Evolutionary conservation across 2,113 vertebrate species (phyloP), one percentile per base, ranked within the genome.

Genomic region (Chaenogobius annularis): DNA sequence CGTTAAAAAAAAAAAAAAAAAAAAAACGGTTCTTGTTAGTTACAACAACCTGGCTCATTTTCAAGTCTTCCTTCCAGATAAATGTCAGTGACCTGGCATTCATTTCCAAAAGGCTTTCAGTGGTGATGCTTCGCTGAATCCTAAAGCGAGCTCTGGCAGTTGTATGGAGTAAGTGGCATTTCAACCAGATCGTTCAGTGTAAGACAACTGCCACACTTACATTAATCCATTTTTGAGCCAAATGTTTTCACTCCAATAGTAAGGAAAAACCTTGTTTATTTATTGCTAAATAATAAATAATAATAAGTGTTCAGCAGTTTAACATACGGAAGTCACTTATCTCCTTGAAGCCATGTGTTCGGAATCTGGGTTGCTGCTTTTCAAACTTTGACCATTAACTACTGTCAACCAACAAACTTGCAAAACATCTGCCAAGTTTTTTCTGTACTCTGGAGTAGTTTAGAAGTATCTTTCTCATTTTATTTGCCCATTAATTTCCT

Each of bases 131-230:
- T 72, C 52, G 15, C 76, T 17, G 80, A 78, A 46, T 85, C 59
- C 65, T 13, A 58, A 72, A 78, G 74, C 52, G 59, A 52, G 54
- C 71, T 81, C 61, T 73, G 70, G 56, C 62, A 47, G 54, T 71
- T 87, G 48, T 67, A 68, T 76, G 52, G 71, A 75, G 58, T 71
- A 69, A 74, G 75, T 62, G 82, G 37, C 65, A 69, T 86, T 69
- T 75, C 52, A 80, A 80, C 73, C 81, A 81, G 75, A 79, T 75
- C 70, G 79, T 68, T 82, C 80, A 80, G 69, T 17, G 35, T 63
- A 72, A 80, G 81, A 58, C 47, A 40, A 47, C 78, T 70, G 70
- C 11, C 23, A 61, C 48, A 44, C 47, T 47, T 22, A 10, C 14
- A 83, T 74, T 54, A 68, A 64, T 72, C 6, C 26, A 65, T 37